These are phyloP conservation scores for Netelia inedita DNA, from an alignment of 2,888 invertebrate species.

Conservation along the genomic window DNA sequence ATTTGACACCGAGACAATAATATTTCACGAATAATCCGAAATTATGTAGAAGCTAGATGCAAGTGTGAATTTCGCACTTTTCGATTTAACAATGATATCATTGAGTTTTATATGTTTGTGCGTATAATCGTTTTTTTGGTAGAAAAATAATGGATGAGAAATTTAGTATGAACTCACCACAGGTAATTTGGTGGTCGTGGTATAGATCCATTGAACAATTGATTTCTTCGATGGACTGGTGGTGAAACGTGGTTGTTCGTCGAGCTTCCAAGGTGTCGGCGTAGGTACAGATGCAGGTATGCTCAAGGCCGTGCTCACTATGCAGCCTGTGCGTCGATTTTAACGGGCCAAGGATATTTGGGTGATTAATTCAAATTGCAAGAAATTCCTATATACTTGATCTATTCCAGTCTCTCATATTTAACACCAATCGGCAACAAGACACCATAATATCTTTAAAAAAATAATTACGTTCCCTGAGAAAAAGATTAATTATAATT, in stretches of 20 bases:
- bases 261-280: constrained; percentile 60
- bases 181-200: constrained; percentile 74
- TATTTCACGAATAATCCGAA: no score
- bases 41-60: no score
- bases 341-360: constrained; percentile 64
- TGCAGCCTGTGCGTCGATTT: constrained; percentile 76
- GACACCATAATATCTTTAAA: neutral
- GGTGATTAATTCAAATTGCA: constrained; percentile 46
- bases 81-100: no score
- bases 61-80: no score
- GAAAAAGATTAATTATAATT: neutral
- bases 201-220: constrained; percentile 72
- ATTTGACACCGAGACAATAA: no score
- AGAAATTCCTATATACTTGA: constrained; percentile 11
- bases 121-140: neutral
- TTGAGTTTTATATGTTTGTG: no score
- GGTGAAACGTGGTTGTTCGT: constrained; percentile 74
- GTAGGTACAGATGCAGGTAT: constrained; percentile 74
- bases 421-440: neutral
- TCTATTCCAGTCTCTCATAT: neutral
- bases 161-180: constrained; percentile 72
- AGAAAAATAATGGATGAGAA: neutral
- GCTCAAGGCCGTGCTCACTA: constrained; percentile 78
- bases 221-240: constrained; percentile 77
- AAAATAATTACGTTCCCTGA: neutral